Evolutionary conservation across 2,797 vertebrate species (phyloP), one percentile per base, ranked within the genome.

Genomic region (Lacerta agilis): DNA sequence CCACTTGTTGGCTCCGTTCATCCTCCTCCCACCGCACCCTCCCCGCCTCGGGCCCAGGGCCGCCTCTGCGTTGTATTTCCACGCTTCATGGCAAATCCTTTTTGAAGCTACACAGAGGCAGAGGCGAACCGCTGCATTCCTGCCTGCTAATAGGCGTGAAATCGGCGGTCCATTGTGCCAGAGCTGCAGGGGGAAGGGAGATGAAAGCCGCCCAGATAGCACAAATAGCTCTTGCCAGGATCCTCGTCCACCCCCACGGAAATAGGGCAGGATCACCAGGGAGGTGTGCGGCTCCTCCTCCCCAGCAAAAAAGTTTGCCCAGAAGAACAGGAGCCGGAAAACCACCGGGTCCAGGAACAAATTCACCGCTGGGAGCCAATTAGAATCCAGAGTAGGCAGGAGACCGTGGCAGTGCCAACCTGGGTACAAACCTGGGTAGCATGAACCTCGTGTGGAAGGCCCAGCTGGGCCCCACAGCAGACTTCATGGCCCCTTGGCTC

Each of bases 81-180:
- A 87, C 73, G 41, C 89, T 90, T 80, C 58, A 67, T 3, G 25
- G 89, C 89, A 90, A 90, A 90, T 87, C 89, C 86, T 10, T 84
- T 84, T 87, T 80, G 89, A 90, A 90, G 86, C 77, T 2, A 33
- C 36, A 15, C 82, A 84, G 85, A 86, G 58, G 75, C 84, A 67
- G 69, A 85, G 88, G 83, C 83, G 58, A 89, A 85, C 78, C 33
- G 76, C 77, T 80, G 61, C 75, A 90, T 87, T 90, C 86, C 85
- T 84, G 85, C 89, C 82, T 67, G 85, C 81, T 87, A 84, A 90
- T 58, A 90, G 86, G 86, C 86, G 43, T 90, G 86, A 90, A 90
- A 90, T 90, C 82, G 78, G 84, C 71, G 29, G 71, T 41, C 86
- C 86, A 87, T 90, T 90, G 86, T 90, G 89, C 77, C 82, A 75